Evolutionary conservation across 2,888 invertebrate species (phyloP), one percentile per base, ranked within the genome.

Genomic region (Limenitis camilla): DNA sequence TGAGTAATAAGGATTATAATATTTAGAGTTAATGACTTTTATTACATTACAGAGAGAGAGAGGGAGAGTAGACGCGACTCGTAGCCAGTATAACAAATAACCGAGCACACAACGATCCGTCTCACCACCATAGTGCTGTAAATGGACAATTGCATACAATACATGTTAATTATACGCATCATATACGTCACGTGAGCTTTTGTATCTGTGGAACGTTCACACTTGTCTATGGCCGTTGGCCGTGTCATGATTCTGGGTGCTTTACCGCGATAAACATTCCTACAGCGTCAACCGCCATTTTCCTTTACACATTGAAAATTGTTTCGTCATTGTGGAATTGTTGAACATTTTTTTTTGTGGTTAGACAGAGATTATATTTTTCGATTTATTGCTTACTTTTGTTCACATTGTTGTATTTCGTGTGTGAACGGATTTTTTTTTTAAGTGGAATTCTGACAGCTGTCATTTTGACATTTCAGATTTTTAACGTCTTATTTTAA

Each of bases 281-380:
- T 19, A 19, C 19, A 19, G 19, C 19, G 19, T 19, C 19, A 19
- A 19, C 19, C 19, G 19, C 19, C 19, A 19, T 19, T 19, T 19
- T 19, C 19, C 19, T 1, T 19, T 19, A 19, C 19, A 19, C 19
- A 19, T 19, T 19, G 19, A 19, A 52, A 45, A 46, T 47, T 53
- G 35, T 45, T 59, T 52, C 46, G 40, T 43, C 40, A 36, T 45
- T 38, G 29, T 75, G 76, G 77, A 80, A 80, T 84, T 85, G 82
- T 84, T 85, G 61, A 77, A 80, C 76, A 75, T 76, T 78, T 69
- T 76, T 68, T 76, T 75, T 74, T 78, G 66, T 72, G 52, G 48
- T 77, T 79, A 74, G 66, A 68, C 78, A 82, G 78, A 84, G 78
- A 80, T 80, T 84, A 82, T 85, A 84, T 86, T 85, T 85, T 85